Base-by-base conservation (phyloP, 1,140 invertebrate genomes). In the Chelonus insularis region DNA sequence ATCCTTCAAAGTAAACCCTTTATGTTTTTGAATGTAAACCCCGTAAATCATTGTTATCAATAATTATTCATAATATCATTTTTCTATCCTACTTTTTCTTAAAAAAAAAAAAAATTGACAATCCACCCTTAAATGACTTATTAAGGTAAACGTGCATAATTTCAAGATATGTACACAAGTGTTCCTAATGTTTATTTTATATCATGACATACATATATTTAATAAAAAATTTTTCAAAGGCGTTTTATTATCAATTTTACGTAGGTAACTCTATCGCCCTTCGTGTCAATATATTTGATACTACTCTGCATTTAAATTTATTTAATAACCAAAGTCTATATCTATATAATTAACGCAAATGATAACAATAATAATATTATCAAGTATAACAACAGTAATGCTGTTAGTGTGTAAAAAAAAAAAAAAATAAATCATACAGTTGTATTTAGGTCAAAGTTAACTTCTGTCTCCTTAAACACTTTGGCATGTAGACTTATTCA, bases 381-480 rank as follows among this genome's bases (percentile, higher is more conserved):
- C 37, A n/a, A n/a, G n/a, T n/a, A n/a, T n/a, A n/a, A n/a, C n/a
- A n/a, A n/a, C n/a, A n/a, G n/a, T n/a, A n/a, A n/a, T n/a, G n/a
- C n/a, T n/a, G n/a, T n/a, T n/a, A 5, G 18, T 14, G 18, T 16
- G 45, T 29, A 48, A 11, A 8, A 7, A 25, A 48, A 55, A 39
- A 48, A 11, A 8, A 7, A 25, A 48, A 55, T 55, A 55, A 39
- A 55, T 55, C 34, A 55, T 16, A 48, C 11, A 39, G 4, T 43
- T 23, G 37, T 60, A 60, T 60, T 60, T 60, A 60, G 58, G 58
- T 37, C 50, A 60, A 51, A 36, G 47, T 54, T 32, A 32, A 58
- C 16, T 48, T 11, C 39, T 57, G 36, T 36, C 37, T 12, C 16
- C 7, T 23, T 29, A 16, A 39, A 34, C 34, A 20, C 47, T 58